These are phyloP conservation scores for Falco rusticolus DNA, from an alignment of 2,797 vertebrate species.

Conservation along the genomic window DNA sequence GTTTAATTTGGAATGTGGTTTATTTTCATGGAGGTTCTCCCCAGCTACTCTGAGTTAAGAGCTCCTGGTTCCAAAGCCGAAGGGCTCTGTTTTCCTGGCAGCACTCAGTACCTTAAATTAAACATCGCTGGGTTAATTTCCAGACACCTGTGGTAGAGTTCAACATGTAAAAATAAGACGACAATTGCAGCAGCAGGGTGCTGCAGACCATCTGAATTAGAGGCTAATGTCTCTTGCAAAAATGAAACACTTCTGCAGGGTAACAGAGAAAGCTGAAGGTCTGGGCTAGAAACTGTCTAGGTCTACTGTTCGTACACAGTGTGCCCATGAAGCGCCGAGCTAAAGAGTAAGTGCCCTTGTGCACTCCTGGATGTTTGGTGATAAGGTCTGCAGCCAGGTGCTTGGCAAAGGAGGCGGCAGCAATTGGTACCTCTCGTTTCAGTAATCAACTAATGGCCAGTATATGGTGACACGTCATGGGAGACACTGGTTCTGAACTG, in stretches of 20 bases:
- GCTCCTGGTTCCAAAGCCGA: neutral
- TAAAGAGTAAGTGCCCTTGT: neutral
- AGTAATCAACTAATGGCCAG: neutral
- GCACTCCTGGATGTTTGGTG: neutral
- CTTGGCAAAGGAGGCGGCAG: neutral
- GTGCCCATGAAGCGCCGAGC: neutral
- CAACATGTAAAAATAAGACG: neutral
- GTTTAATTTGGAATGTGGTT: neutral
- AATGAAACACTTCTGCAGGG: neutral
- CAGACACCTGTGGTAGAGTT: neutral
- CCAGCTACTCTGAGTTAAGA: neutral
- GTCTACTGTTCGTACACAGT: neutral
- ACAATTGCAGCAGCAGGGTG: neutral
- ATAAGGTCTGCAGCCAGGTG: neutral
- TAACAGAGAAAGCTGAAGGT: neutral
- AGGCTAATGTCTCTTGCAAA: neutral
- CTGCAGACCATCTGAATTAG: neutral
- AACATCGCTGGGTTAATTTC: neutral
- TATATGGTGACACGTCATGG: accelerated
- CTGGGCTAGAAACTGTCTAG: neutral
- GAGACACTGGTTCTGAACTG: neutral
- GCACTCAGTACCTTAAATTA: neutral
- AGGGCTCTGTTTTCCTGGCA: neutral
- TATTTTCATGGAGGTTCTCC: neutral
- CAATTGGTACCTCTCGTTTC: neutral